phyloP scores from a whole-genome alignment of 1,140 invertebrate genomes.

The Heliconius melpomene region DNA sequence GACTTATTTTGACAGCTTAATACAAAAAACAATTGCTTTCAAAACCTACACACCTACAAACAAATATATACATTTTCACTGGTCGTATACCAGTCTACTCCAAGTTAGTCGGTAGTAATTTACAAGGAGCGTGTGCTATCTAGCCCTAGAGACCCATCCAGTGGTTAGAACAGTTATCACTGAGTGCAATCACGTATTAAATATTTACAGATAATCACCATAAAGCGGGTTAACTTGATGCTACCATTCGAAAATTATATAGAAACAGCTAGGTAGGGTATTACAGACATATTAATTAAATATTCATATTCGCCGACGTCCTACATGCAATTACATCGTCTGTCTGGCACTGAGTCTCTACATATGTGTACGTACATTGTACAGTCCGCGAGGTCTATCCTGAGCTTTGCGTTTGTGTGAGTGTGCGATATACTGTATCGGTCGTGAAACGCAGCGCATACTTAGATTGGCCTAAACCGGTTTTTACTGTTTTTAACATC shows the following conservation, averaged over 20 bases:
- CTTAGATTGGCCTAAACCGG: too few species aligned
- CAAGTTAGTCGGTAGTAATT: not conserved
- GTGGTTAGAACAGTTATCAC: not conserved
- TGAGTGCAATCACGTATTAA: slow-evolving; percentile 9
- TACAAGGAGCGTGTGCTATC: slow-evolving; percentile 2
- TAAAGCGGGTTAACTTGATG: slow-evolving; percentile 38
- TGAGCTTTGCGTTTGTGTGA: not conserved
- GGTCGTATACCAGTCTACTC: not conserved
- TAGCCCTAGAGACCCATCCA: slow-evolving; percentile 10
- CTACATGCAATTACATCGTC: not conserved
- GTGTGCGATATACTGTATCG: not conserved
- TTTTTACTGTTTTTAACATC: too few species aligned
- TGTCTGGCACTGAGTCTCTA: not conserved
- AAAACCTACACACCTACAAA: not conserved
- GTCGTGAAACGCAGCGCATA: too few species aligned
- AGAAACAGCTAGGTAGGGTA: not conserved
- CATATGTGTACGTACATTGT: not conserved
- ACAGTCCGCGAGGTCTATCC: too few species aligned
- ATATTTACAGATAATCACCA: slow-evolving; percentile 40
- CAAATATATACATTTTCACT: not conserved
- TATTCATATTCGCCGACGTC: not conserved
- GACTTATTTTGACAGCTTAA: too few species aligned
- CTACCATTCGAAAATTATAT: not conserved
- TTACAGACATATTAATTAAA: slow-evolving; percentile 29
- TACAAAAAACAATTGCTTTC: too few species aligned